phyloP scores from a whole-genome alignment of 2,888 invertebrate species.

The Tetranychus piercei region DNA sequence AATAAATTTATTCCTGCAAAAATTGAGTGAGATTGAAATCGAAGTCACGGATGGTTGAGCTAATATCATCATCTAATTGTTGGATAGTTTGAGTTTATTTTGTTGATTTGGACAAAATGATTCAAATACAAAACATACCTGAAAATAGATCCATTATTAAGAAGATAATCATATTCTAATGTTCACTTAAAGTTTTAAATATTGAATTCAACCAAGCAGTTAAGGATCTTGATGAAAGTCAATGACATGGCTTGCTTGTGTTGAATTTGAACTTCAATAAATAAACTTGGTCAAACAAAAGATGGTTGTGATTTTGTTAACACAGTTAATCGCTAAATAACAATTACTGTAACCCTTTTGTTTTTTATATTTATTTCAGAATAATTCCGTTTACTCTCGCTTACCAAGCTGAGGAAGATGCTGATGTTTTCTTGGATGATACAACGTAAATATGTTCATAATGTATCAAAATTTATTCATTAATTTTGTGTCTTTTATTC shows the following conservation, averaged over 20 bases:
- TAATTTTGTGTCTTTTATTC: neutral
- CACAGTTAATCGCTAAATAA: neutral
- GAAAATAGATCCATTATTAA: neutral
- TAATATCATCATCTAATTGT: neutral
- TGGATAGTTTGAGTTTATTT: neutral
- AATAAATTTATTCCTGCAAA: neutral
- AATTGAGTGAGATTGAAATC: neutral
- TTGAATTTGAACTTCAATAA: neutral
- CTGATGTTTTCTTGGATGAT: slow-evolving; percentile 12
- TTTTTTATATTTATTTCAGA: neutral
- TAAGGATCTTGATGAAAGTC: neutral
- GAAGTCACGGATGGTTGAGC: neutral
- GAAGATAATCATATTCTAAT: neutral
- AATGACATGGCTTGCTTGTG: neutral
- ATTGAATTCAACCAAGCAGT: neutral
- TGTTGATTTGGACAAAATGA: neutral
- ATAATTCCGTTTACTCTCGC: slow-evolving; percentile 22
- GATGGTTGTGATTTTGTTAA: neutral
- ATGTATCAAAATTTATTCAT: neutral
- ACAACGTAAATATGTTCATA: neutral
- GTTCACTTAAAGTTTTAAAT: neutral
- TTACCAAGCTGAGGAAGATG: slow-evolving; percentile 15
- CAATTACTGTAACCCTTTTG: too few species aligned
- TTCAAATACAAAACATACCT: neutral
- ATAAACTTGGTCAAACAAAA: neutral